Percentiles rank a stretch among this genome's conserved stretches.
Evolutionary conservation across 1,140 invertebrate genomes (phyloP).

Genomic region (Sarcophaga peregrina): DNA sequence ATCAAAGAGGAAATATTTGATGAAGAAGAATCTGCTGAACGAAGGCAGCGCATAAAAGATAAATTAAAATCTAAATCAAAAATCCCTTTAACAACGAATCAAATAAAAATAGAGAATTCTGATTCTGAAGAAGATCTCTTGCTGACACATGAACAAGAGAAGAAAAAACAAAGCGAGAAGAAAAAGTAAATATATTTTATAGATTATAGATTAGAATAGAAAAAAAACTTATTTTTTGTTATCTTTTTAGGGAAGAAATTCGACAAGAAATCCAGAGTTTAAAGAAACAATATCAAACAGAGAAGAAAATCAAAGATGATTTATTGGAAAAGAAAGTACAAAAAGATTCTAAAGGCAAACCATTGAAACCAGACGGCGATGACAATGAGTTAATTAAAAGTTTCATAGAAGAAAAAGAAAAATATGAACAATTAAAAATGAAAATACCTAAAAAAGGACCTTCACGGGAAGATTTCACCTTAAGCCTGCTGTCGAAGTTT

Average conservation of each 20-base stretch:
- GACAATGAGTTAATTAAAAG: slow-evolving; percentile 76
- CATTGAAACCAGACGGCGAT: slow-evolving; percentile 49
- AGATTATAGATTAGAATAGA: neutral
- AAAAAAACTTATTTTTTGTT: slow-evolving; percentile 11
- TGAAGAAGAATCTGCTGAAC: slow-evolving; percentile 56
- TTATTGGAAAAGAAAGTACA: slow-evolving; percentile 67
- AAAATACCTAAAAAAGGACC: slow-evolving; percentile 77
- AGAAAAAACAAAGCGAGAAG: slow-evolving; percentile 73
- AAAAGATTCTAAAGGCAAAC: slow-evolving; percentile 58
- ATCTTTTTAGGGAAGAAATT: slow-evolving; percentile 76
- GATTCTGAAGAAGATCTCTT: slow-evolving; percentile 75
- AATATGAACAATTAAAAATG: slow-evolving; percentile 78
- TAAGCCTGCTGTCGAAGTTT: slow-evolving; percentile 85
- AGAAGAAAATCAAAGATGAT: slow-evolving; percentile 69
- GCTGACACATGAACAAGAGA: slow-evolving; percentile 59
- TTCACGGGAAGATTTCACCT: slow-evolving; percentile 77
- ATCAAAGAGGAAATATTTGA: slow-evolving; percentile 63
- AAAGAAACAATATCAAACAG: slow-evolving; percentile 77
- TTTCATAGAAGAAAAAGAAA: slow-evolving; percentile 81
- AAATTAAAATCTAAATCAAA: slow-evolving; percentile 50
- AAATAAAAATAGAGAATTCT: slow-evolving; percentile 71
- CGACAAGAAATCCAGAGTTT: slow-evolving; percentile 80
- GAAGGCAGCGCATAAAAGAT: slow-evolving; percentile 51
- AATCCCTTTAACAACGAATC: slow-evolving; percentile 50
- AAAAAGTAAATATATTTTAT: slow-evolving; percentile 73